Evolutionary conservation across 2,797 vertebrate genomes (phyloP).

Genomic region (Sebastes cheni): DNA sequence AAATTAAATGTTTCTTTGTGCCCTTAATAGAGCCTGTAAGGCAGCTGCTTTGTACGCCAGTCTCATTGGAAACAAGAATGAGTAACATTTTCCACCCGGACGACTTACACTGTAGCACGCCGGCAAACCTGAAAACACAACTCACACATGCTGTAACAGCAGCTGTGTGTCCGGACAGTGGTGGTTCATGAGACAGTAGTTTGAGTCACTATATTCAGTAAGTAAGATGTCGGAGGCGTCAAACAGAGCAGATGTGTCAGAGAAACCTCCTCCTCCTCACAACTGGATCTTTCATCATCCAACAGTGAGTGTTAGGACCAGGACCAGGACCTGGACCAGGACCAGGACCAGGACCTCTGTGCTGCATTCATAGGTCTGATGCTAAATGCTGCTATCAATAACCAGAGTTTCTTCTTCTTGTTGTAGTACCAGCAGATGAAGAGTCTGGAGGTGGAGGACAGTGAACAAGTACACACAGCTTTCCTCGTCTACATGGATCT

Average conservation of each 20-base stretch:
- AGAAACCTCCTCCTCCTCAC: constrained; percentile 6
- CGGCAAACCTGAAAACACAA: neutral
- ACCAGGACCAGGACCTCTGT: neutral
- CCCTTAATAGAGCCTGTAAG: neutral
- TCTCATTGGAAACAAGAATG: neutral
- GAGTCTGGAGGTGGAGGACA: constrained; percentile 86
- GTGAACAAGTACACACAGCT: constrained; percentile 87
- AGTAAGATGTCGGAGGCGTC: constrained; percentile 33
- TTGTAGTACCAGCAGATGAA: constrained; percentile 89
- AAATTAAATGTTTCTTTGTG: neutral
- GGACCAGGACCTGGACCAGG: too few species aligned
- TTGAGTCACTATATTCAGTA: fast-evolving
- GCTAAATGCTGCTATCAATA: fast-evolving
- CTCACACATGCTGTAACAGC: fast-evolving
- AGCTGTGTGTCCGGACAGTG: neutral
- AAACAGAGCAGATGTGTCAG: neutral
- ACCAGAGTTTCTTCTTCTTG: neutral
- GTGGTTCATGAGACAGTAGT: neutral
- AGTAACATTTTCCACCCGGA: constrained; percentile 59
- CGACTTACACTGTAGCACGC: constrained; percentile 27
- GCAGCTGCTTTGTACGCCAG: neutral
- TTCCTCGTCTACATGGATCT: constrained; percentile 95
- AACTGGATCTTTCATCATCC: constrained; percentile 82
- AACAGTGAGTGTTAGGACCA: constrained; percentile 32
- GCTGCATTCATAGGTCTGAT: neutral